Evolutionary conservation across 2,797 vertebrate genomes (phyloP).

Genomic region (Sebastes glaucus): DNA sequence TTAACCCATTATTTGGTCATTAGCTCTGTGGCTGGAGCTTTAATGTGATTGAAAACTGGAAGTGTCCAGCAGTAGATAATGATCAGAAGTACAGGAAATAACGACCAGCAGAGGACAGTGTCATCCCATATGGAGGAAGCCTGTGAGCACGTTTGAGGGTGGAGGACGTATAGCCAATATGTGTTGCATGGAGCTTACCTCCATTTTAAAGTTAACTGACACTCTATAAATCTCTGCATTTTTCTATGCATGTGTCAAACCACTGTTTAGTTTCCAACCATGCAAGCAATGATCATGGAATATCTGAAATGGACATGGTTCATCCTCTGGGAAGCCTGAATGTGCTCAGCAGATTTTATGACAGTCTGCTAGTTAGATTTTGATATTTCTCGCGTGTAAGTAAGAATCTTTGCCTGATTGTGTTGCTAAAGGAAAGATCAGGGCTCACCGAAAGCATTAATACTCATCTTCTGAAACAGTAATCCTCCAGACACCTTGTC

Average conservation of each 20-base stretch:
- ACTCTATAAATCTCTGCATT: neutral
- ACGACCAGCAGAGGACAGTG: constrained; percentile 57
- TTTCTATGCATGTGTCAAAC: neutral
- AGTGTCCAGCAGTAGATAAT: neutral
- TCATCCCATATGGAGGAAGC: neutral
- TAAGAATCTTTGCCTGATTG: neutral
- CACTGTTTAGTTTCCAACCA: neutral
- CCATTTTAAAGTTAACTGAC: neutral
- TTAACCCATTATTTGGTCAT: neutral
- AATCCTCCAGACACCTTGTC: neutral
- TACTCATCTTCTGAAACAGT: neutral
- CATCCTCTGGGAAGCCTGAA: neutral
- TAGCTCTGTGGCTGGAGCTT: neutral
- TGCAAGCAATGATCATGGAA: neutral
- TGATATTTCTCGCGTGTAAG: neutral
- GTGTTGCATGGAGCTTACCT: neutral
- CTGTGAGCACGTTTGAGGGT: neutral
- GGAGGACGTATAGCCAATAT: neutral
- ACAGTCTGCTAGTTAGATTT: neutral
- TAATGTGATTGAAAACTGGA: neutral
- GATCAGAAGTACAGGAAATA: neutral
- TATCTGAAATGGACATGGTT: neutral
- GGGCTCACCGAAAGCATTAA: neutral
- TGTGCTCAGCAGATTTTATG: neutral
- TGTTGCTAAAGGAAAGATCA: neutral